phyloP scores from a whole-genome alignment of 2,888 invertebrate species.

The Drosophila pseudotakahashii region DNA sequence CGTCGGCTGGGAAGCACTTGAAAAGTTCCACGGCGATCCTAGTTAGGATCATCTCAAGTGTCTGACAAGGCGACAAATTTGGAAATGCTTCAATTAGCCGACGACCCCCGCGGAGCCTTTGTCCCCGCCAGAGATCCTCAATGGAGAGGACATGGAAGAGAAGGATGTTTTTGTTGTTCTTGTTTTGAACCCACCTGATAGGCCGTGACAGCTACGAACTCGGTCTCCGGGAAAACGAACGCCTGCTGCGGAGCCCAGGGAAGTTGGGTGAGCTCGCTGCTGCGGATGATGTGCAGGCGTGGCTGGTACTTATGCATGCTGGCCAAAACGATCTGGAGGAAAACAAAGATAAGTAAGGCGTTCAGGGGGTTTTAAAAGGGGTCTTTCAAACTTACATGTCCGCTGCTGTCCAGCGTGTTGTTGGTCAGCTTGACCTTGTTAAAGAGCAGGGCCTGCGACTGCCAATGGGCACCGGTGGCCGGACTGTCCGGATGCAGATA shows the following conservation, averaged over 20 bases:
- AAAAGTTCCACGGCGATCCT: slow-evolving; percentile 38
- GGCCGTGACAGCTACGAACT: slow-evolving; percentile 98
- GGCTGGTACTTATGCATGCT: slow-evolving; percentile 99
- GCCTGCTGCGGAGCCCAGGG: slow-evolving; percentile 89
- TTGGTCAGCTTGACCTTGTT: slow-evolving; percentile 95
- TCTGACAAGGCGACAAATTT: slow-evolving; percentile 56
- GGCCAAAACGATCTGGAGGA: slow-evolving; percentile 91
- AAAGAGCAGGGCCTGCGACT: slow-evolving; percentile 91
- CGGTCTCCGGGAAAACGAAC: slow-evolving; percentile 91
- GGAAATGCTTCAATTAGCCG: slow-evolving; percentile 58
- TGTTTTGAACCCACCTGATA: slow-evolving; percentile 89
- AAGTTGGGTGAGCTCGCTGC: slow-evolving; percentile 89
- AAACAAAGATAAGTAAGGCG: slow-evolving; percentile 9
- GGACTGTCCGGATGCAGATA: slow-evolving; percentile 96
- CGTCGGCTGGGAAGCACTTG: slow-evolving; percentile 54
- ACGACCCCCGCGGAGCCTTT: slow-evolving; percentile 47
- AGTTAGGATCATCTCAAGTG: slow-evolving; percentile 60
- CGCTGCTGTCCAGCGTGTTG: slow-evolving; percentile 91
- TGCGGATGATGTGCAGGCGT: slow-evolving; percentile 92
- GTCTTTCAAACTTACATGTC: slow-evolving; percentile 87
- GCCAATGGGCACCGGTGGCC: slow-evolving; percentile 94
- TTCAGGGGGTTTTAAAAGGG: not conserved
- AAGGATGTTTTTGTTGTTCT: not conserved
- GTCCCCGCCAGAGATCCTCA: slow-evolving; percentile 23
- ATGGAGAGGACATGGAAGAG: not conserved